Base-by-base conservation (phyloP, 2,888 invertebrate genomes). In the Thelaira solivaga region DNA sequence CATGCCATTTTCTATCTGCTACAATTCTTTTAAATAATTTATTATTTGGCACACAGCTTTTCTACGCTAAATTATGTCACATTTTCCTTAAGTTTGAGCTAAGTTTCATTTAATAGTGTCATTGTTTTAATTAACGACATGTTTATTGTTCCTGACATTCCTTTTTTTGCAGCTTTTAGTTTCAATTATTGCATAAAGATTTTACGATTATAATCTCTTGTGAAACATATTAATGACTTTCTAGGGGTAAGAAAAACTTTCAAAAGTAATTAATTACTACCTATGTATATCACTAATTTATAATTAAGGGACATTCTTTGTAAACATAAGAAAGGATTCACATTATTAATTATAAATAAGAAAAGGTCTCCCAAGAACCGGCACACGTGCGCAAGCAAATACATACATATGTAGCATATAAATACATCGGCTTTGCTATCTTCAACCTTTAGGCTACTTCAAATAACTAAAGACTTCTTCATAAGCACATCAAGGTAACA, bases 101-200 rank as follows among this genome's bases (percentile, higher is more conserved):
- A 78, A 78, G 78, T 78, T 74, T 69, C 69, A 74, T 78, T 78
- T 78, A 78, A 78, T 78, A 71, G 74, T 74, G 69, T 61, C 74
- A 78, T 78, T 78, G 78, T 76, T 80, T 80, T 80, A 80, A 80
- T 80, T 80, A 80, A 76, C 64, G 67, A 65, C 68, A 76, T 76
- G 57, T 73, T 73, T 80, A 69, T 53, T 80, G 53, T 57, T 47
- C 8, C 55, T 65, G 20, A 45, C 47, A 18, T 18, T 34, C 59
- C 53, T 18, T 29, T 45, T 2, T 55, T 31, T 64, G 1, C 29
- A 53, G 13, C 36, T 61, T 53, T 65, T 22, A 61, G 49, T 61
- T 61, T 61, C 41, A 76, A 65, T 67, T 61, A 43, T 53, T 59
- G 39, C 20, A 61, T 20, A 34, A 10, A 16, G 16, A 62, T 72